Evolutionary conservation across 2,113 vertebrate species (phyloP), one percentile per base, ranked within the genome.

Genomic region (Carassius carassius): DNA sequence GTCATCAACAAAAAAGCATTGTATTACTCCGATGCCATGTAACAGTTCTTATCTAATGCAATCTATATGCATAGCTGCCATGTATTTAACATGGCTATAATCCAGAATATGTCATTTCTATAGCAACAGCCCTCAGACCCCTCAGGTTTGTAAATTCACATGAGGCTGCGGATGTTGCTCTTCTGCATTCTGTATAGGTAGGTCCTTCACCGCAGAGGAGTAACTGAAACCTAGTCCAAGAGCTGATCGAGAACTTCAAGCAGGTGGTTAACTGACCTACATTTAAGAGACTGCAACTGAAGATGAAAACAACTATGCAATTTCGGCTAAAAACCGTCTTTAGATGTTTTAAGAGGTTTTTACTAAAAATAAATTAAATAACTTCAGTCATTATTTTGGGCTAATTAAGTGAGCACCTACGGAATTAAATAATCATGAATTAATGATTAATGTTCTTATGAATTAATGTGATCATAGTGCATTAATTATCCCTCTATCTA

Each of bases 191-290:
- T 79, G 58, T 47, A 35, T 44, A 44, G 35, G 13, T 44, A 23
- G 56, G 77, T 79, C 58, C 41, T 23, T 19, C 35, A 41, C 47
- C 21, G 60, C 72, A 67, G 44, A 78, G 32, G 49, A 78, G 73
- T 69, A 14, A 56, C 74, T 74, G 63, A 74, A 87, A 82, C 37
- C 10, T 65, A 84, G 83, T 85, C 49, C 79, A 19, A 49, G 49
- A 65, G 16, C 25, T 82, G 63, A 82, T 29, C 29, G 29, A 29
- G 56, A 79, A 49, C 74, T 74, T 78, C 32, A 63, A 79, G 67
- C 87, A 86, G 74, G 79, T 82, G 67, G 54, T 5, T 21, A 35
- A 32, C 58, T 86, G 87, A 70, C 41, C 73, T 67, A 65, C 81
- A 21, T 82, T 78, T 81, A 60, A 80, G 32, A 13, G 25, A 9